Percentiles rank a stretch among this genome's conserved stretches.
Evolutionary conservation across 2,113 vertebrate genomes (phyloP).

Genomic region (Forbesichthys papilliferus): DNA sequence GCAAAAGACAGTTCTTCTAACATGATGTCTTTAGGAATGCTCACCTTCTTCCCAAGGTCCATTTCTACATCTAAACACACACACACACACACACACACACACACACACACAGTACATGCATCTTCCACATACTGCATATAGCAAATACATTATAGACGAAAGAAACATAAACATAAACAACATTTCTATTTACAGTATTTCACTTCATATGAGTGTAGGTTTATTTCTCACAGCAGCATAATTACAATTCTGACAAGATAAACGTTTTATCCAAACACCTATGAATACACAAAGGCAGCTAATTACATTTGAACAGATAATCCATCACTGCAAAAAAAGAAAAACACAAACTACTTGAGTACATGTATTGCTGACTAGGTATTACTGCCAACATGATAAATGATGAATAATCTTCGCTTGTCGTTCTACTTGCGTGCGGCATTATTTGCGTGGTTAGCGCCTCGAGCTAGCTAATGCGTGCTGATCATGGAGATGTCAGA

Average conservation of each 20-base stretch:
- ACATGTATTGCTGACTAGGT: conserved; percentile 43
- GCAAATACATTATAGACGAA: not conserved
- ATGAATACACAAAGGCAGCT: conserved; percentile 30
- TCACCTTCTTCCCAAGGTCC: conserved; percentile 91
- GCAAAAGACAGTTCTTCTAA: conserved; percentile 90
- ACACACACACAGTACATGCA: conserved; percentile 10
- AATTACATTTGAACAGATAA: conserved; percentile 32
- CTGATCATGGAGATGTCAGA: conserved; percentile 68
- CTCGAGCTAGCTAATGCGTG: conserved; percentile 41
- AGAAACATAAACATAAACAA: too few species aligned
- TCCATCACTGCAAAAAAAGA: conserved; percentile 17
- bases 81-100: conserved; percentile 35
- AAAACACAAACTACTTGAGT: not conserved
- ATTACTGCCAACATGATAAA: conserved; percentile 57
- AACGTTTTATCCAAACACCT: not conserved
- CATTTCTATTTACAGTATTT: too few species aligned
- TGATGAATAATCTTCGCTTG: conserved; percentile 40
- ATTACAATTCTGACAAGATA: too few species aligned
- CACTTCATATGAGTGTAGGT: too few species aligned
- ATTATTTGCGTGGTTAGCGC: conserved; percentile 57
- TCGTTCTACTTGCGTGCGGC: conserved; percentile 44
- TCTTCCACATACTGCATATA: not conserved
- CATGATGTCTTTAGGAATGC: conserved; percentile 93
- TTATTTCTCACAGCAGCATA: conserved; percentile 17
- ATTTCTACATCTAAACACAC: conserved; percentile 78